Conservation (phyloP, 2,888 invertebrate species). For the Trichogramma evanescens region DNA sequence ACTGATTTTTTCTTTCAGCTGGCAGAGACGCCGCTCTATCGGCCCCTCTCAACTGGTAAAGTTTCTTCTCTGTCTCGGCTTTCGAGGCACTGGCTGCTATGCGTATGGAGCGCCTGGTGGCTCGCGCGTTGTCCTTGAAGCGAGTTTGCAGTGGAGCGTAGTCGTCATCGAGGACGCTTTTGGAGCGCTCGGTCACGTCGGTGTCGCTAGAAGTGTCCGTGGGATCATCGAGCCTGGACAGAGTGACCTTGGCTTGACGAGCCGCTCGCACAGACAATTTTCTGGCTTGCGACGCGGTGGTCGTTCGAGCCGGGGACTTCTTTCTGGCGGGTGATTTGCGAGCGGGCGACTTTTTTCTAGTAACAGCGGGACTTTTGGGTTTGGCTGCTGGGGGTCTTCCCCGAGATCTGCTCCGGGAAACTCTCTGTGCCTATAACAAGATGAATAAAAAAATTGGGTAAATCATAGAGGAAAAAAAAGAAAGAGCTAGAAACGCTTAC, state of each 20-base stretch:
- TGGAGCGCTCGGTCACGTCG: slow-evolving; percentile 27
- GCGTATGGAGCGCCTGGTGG: slow-evolving; percentile 36
- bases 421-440: slow-evolving; percentile 29
- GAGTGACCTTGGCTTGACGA: slow-evolving; percentile 32
- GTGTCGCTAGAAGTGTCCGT: slow-evolving; percentile 26
- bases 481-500: slow-evolving; percentile 23
- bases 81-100: slow-evolving; percentile 29
- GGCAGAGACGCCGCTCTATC: slow-evolving; percentile 42
- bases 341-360: slow-evolving; percentile 29
- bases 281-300: slow-evolving; percentile 21
- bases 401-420: slow-evolving; percentile 33
- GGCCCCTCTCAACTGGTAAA: slow-evolving; percentile 27
- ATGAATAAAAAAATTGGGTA: slow-evolving; percentile 9
- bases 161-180: slow-evolving; percentile 21
- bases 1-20: slow-evolving; percentile 32
- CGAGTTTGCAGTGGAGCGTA: slow-evolving; percentile 32
- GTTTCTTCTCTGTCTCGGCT: slow-evolving; percentile 30
- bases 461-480: not conserved
- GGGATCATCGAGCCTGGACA: slow-evolving; percentile 31
- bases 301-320: slow-evolving; percentile 20
- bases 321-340: slow-evolving; percentile 30
- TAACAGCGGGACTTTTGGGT: slow-evolving; percentile 31
- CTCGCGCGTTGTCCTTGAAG: slow-evolving; percentile 28
- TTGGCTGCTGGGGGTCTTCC: slow-evolving; percentile 25
- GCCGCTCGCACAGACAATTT: slow-evolving; percentile 27